Conservation (phyloP, 2,888 invertebrate species). For the Thereva unica region DNA sequence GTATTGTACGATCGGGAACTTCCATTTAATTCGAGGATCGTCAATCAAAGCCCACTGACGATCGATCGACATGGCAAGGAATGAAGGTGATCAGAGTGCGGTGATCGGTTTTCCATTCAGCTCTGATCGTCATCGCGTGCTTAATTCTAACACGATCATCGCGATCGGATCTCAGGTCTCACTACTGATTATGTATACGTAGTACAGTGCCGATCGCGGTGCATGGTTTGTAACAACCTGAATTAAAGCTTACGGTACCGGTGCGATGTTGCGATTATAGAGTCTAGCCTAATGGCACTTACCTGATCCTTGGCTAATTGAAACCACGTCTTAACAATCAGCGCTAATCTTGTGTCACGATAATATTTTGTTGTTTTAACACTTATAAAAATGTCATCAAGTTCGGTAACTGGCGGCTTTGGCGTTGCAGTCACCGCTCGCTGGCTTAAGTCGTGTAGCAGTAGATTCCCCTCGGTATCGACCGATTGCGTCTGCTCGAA, state of each 20-base stretch:
- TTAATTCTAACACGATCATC: slow-evolving; percentile 3
- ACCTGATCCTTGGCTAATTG: slow-evolving; percentile 90
- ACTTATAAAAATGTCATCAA: slow-evolving; percentile 91
- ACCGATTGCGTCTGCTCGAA: slow-evolving; percentile 52
- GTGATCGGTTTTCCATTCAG: too few relatives aligned
- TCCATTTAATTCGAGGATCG: slow-evolving; percentile 30
- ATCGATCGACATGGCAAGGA: neutral
- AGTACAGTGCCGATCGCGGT: too few relatives aligned
- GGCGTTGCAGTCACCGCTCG: slow-evolving; percentile 58
- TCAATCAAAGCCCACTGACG: slow-evolving; percentile 20
- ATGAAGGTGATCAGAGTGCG: too few relatives aligned
- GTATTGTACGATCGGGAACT: slow-evolving; percentile 9
- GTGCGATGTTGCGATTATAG: too few relatives aligned
- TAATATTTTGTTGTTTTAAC: slow-evolving; percentile 92
- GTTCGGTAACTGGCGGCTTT: slow-evolving; percentile 68
- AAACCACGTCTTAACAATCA: slow-evolving; percentile 95
- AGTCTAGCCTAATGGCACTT: slow-evolving; percentile 49
- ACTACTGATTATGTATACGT: too few relatives aligned
- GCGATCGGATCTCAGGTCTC: neutral
- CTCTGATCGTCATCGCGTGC: slow-evolving; percentile 9
- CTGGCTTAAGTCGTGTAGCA: slow-evolving; percentile 53
- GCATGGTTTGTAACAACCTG: too few relatives aligned
- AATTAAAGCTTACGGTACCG: slow-evolving; percentile 3
- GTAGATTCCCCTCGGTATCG: slow-evolving; percentile 15
- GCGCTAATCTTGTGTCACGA: slow-evolving; percentile 80